Base-by-base conservation (phyloP, 2,888 invertebrate species). In the Ephialtes manifestator region DNA sequence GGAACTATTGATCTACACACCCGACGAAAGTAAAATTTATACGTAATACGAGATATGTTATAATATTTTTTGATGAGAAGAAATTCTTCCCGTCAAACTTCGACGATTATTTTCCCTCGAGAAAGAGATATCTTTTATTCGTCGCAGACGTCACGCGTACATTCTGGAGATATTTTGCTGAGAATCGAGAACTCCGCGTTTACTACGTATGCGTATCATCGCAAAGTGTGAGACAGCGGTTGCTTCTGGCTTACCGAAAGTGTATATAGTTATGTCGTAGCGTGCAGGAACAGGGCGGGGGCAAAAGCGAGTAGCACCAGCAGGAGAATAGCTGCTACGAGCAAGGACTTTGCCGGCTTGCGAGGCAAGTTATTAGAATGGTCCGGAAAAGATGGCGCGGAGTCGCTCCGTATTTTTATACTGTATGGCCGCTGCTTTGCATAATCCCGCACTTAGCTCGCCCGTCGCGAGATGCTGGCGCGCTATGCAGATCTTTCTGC, bases 381-480 rank as follows among this genome's bases (percentile, higher is more conserved):
- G 93, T 93, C 94, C 94, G 94, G 94, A 94, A 94, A 94, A 94
- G 94, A 94, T 94, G 94, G 93, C 94, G 94, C 91, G 89, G 94
- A 94, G 94, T 93, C 92, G 93, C 93, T 94, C 94, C 94, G 94
- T 94, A 94, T 94, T 94, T 94, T 94, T 94, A 94, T 94, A 94
- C 93, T 94, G 93, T 94, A 94, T 93, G 94, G 93, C 92, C 93
- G 90, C 93, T 94, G 93, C 91, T 94, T 94, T 94, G 93, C 94
- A 94, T 94, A 94, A 94, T 94, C 94, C 93, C 91, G 94, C 94
- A 94, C 94, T 94, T 94, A 94, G 93, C 93, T 93, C 93, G 93
- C 91, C 92, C 93, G 92, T 92, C 92, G 92, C 91, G 92, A 92
- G 92, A 93, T 92, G 92, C 92, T 89, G 83, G 83, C 87, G 77